Evolutionary conservation across 2,797 vertebrate species (phyloP).

Genomic region (Centropyge bicolor): DNA sequence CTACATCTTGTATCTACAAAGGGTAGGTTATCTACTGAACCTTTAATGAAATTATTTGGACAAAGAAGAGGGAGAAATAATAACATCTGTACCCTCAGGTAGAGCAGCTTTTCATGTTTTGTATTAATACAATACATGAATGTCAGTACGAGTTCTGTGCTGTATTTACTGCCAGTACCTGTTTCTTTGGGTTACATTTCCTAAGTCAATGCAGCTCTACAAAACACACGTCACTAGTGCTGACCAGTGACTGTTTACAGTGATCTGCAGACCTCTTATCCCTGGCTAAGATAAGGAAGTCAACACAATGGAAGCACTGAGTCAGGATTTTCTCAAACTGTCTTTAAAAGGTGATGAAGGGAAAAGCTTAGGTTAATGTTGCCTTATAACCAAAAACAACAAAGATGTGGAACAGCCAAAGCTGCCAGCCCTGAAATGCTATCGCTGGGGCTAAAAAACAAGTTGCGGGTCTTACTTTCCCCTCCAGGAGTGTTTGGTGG

Average conservation of each 20-base stretch:
- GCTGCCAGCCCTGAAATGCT: conserved; percentile 14
- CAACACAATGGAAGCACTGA: conserved; percentile 64
- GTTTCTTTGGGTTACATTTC: conserved; percentile 20
- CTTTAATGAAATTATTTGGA: neutral
- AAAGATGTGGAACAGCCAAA: neutral
- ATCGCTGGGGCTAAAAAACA: conserved; percentile 7
- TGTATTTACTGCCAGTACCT: neutral
- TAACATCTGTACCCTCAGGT: neutral
- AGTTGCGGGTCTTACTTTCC: conserved; percentile 92
- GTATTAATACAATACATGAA: neutral
- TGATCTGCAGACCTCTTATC: conserved; percentile 24
- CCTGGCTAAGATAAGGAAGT: conserved; percentile 53
- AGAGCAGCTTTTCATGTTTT: conserved; percentile 7
- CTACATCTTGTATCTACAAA: neutral
- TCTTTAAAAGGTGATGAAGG: conserved; percentile 1
- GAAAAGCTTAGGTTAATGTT: neutral
- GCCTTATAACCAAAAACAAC: conserved; percentile 5
- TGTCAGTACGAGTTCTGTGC: neutral
- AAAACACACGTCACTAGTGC: conserved; percentile 29
- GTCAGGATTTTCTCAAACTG: conserved; percentile 57
- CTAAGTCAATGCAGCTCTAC: conserved; percentile 7
- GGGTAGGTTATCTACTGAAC: neutral
- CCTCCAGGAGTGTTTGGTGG: conserved; percentile 99
- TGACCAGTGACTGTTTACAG: conserved; percentile 35
- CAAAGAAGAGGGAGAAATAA: neutral